Percentiles rank a stretch among this genome's conserved stretches.
Conservation (phyloP, 2,888 invertebrate species). For the Vandiemenella viatica region DNA sequence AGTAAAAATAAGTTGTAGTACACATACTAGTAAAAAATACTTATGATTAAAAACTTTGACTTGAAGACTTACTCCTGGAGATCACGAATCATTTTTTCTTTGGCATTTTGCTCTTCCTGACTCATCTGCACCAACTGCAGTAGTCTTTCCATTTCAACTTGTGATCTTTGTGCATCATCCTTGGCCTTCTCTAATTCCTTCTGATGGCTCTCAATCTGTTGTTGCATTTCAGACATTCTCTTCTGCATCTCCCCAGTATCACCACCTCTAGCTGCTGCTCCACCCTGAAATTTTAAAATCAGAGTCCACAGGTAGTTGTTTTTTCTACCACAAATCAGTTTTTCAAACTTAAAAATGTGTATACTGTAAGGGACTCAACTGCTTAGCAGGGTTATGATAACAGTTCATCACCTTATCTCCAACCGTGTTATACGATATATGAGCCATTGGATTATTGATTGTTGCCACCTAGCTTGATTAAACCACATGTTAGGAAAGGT, state of each 20-base stretch:
- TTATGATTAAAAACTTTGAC: background rate
- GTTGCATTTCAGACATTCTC: conserved; percentile 23
- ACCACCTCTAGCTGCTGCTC: conserved; percentile 50
- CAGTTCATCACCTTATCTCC: too few relatives aligned
- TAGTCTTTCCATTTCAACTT: conserved; percentile 76
- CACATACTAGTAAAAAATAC: background rate
- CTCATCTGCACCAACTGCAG: conserved; percentile 84
- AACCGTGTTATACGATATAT: too few relatives aligned
- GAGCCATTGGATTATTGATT: too few relatives aligned
- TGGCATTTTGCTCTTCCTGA: conserved; percentile 82
- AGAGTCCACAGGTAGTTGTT: too few relatives aligned
- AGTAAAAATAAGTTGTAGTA: conserved; percentile 19
- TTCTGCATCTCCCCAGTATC: conserved; percentile 49
- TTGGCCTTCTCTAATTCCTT: conserved; percentile 51
- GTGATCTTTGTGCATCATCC: conserved; percentile 66
- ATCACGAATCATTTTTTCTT: conserved; percentile 83
- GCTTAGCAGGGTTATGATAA: too few relatives aligned
- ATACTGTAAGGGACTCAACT: too few relatives aligned
- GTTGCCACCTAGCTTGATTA: too few relatives aligned
- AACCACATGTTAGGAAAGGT: too few relatives aligned
- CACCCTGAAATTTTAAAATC: background rate
- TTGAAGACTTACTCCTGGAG: conserved; percentile 64
- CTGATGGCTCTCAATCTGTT: conserved; percentile 15
- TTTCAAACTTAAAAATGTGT: too few relatives aligned
- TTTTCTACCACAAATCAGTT: too few relatives aligned